Base-by-base conservation (phyloP, 2,888 invertebrate genomes). In the Plemyria rubiginata region DNA sequence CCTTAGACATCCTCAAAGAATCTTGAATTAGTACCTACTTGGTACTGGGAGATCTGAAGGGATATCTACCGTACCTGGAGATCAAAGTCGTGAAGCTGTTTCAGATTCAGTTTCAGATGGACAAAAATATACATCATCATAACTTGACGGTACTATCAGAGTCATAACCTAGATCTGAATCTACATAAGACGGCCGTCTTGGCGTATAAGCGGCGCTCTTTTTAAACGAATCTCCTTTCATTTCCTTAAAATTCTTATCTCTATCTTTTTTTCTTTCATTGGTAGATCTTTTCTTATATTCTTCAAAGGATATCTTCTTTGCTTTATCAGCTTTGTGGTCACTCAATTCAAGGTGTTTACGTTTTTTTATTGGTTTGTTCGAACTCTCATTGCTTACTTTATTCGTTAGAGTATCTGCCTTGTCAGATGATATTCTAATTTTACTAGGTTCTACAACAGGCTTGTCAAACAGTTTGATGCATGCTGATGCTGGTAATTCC, bases 301-400 rank as follows among this genome's bases (percentile, higher is more conserved):
- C 81, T 8, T 79, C 79, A 48, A 84, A 59, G 36, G 85, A 80
- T 65, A 85, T 85, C 58, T 82, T 85, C 38, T 78, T 85, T 3
- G 62, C 50, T 15, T 61, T 64, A 15, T 67, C 60, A 46, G 55
- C 0, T 56, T 65, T 46, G 36, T 15, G 45, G 22, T 9, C 29
- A 3, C n/a, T 48, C 12, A 41, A 16, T 32, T 53, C 51, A 29
- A 22, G 15, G 15, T 45, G 38, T 22, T 32, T 45, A 45, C 45
- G 41, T 51, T 52, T 55, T 38, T 51, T 38, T 4, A 38, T 45
- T 13, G 36, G 13, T 40, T 15, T 48, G 40, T 40, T 28, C 11
- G 28, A 38, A 11, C 36, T 51, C 16, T 2, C 11, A 7, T 28
- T 43, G 13, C n/a, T 49, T 12, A 11, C 8, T 43, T 5, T 46